Conservation (phyloP, 2,888 invertebrate genomes). For the Margaritifera margaritifera region DNA sequence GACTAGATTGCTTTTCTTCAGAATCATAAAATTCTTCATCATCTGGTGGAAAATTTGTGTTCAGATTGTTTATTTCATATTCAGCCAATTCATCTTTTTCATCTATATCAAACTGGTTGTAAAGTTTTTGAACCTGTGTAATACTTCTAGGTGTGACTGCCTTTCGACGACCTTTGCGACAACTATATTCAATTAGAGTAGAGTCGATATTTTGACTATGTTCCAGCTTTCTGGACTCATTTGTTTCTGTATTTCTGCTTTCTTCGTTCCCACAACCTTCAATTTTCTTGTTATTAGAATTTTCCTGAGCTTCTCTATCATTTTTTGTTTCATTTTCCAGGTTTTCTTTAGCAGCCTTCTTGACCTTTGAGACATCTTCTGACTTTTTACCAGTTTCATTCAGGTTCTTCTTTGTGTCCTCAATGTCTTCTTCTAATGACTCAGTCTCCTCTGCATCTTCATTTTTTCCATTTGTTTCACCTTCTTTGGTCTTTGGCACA, state of each 20-base stretch:
- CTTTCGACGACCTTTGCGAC: conserved; percentile 46
- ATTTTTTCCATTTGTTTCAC: no score
- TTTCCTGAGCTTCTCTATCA: no score
- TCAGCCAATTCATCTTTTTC: conserved; percentile 58
- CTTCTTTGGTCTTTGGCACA: no score
- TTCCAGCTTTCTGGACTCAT: neutral
- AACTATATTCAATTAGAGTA: conserved; percentile 20
- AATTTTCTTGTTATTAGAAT: no score
- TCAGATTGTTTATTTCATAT: conserved; percentile 57
- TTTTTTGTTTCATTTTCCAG: no score
- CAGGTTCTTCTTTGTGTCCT: neutral
- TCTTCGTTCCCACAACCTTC: no score
- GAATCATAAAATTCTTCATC: conserved; percentile 13
- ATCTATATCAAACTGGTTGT: conserved; percentile 40
- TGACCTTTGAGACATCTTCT: conserved; percentile 12
- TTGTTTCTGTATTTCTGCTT: no score
- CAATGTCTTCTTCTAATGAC: neutral
- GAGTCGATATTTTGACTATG: conserved; percentile 3
- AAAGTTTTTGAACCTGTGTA: conserved; percentile 43
- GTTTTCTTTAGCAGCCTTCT: no score
- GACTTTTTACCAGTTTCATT: conserved; percentile 17
- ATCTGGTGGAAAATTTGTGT: conserved; percentile 53
- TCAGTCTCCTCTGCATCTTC: conserved; percentile 8
- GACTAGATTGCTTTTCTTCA: conserved; percentile 9
- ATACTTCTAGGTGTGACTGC: conserved; percentile 85